Percentiles rank a stretch among this genome's conserved stretches.
Conservation (phyloP, 1,140 invertebrate species). For the Danaus melanippus region DNA sequence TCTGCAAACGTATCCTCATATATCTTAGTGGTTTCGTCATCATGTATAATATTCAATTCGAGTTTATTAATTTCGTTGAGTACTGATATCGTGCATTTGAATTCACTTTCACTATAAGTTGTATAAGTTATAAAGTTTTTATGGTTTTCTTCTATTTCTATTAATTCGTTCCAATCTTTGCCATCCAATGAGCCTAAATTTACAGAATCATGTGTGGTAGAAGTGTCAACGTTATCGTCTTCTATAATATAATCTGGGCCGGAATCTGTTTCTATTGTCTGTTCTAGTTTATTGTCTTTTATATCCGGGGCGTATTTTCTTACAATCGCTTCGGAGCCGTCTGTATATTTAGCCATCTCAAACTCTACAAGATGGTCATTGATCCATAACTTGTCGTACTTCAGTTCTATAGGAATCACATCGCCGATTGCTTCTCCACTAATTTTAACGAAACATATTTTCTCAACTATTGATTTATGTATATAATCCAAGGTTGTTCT, state of each 20-base stretch:
- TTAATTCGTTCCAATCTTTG: constrained; percentile 49
- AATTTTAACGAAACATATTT: constrained; percentile 47
- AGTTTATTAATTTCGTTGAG: constrained; percentile 39
- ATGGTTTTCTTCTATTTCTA: constrained; percentile 37
- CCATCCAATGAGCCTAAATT: constrained; percentile 21
- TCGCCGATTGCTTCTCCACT: constrained; percentile 32
- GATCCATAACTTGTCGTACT: constrained; percentile 52
- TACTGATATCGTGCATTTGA: constrained; percentile 41
- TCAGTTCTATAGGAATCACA: constrained; percentile 45
- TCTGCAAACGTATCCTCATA: constrained; percentile 46
- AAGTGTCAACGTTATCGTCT: constrained; percentile 20
- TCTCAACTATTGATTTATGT: constrained; percentile 57
- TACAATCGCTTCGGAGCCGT: constrained; percentile 39
- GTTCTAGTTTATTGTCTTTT: constrained; percentile 12
- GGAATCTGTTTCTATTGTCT: constrained; percentile 34
- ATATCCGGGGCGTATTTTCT: constrained; percentile 30
- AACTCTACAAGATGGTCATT: constrained; percentile 60
- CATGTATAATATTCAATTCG: constrained; percentile 40
- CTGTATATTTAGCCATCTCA: constrained; percentile 50
- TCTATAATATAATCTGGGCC: constrained; percentile 56
- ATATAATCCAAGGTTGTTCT: constrained; percentile 51
- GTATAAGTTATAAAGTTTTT: constrained; percentile 32
- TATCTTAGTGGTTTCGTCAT: constrained; percentile 26
- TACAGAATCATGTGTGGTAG: constrained; percentile 28
- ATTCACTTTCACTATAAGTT: constrained; percentile 27